phyloP scores from a whole-genome alignment of 2,888 invertebrate species.

The Xanthia togata region DNA sequence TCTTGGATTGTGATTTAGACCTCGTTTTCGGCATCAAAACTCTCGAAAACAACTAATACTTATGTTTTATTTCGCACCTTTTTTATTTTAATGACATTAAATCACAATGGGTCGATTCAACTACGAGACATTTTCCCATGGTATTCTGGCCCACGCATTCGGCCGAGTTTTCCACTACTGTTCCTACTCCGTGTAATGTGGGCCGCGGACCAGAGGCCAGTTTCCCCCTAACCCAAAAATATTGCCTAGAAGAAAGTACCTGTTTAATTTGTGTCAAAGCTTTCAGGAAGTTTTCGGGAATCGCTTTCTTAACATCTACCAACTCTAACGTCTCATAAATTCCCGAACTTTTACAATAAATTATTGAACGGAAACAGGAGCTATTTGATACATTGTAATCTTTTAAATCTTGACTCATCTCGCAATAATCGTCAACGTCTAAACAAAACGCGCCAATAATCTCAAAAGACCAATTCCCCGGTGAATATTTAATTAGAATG shows the following conservation, averaged over 20 bases:
- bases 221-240: no score
- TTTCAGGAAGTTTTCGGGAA: not conserved
- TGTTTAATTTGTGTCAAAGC: not conserved
- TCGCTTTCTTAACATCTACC: not conserved
- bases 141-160: no score
- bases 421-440: slow-evolving; percentile 28
- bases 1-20: not conserved
- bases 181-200: no score
- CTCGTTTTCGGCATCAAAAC: no score
- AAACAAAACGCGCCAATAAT: slow-evolving; percentile 33
- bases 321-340: slow-evolving; percentile 26
- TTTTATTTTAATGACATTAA: no score
- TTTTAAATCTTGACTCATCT: slow-evolving; percentile 29
- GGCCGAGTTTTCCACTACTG: no score
- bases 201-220: no score
- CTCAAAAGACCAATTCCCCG: slow-evolving; percentile 27
- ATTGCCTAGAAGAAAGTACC: not conserved
- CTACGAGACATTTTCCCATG: no score
- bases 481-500: slow-evolving; percentile 41
- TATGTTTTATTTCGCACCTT: no score
- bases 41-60: no score
- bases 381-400: slow-evolving; percentile 29
- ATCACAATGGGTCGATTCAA: no score
- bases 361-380: slow-evolving; percentile 29
- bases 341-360: slow-evolving; percentile 32